Percentiles rank a stretch among this genome's conserved stretches.
Conservation (phyloP, 2,113 vertebrate genomes). For the Platichthys flesus region DNA sequence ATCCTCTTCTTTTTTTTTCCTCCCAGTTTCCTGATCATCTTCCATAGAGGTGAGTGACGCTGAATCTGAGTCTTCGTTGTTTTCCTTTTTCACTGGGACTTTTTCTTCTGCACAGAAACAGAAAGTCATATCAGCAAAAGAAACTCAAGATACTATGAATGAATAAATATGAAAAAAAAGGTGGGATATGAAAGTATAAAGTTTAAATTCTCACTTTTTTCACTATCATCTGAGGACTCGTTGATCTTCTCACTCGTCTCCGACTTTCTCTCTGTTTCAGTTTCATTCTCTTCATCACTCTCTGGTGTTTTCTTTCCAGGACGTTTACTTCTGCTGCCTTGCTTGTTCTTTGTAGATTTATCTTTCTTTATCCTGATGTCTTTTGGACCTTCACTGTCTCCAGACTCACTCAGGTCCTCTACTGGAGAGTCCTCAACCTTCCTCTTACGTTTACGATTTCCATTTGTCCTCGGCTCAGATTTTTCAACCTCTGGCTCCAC, state of each 20-base stretch:
- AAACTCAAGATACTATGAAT: background rate
- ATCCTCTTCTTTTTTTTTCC: constrained; percentile 13
- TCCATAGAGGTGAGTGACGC: constrained; percentile 77
- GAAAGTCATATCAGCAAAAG: background rate
- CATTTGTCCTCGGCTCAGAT: background rate
- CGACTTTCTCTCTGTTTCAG: constrained; percentile 3
- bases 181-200: background rate
- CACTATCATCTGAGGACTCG: constrained; percentile 65
- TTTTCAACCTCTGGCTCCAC: constrained; percentile 19
- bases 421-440: constrained; percentile 28
- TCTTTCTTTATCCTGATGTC: constrained; percentile 39
- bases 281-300: constrained; percentile 31
- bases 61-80: constrained; percentile 66
- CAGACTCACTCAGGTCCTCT: constrained; percentile 20
- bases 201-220: constrained; percentile 56
- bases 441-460: background rate
- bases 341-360: background rate
- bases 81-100: background rate
- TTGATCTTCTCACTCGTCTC: constrained; percentile 23
- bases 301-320: constrained; percentile 60
- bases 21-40: constrained; percentile 48
- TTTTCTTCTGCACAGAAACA: constrained; percentile 39
- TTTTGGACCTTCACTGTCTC: constrained; percentile 14
- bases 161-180: background rate
- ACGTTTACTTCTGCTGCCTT: constrained; percentile 12